Evolutionary conservation across 2,888 invertebrate genomes (phyloP), one percentile per base, ranked within the genome.

Genomic region (Schrankia costaestrigalis): DNA sequence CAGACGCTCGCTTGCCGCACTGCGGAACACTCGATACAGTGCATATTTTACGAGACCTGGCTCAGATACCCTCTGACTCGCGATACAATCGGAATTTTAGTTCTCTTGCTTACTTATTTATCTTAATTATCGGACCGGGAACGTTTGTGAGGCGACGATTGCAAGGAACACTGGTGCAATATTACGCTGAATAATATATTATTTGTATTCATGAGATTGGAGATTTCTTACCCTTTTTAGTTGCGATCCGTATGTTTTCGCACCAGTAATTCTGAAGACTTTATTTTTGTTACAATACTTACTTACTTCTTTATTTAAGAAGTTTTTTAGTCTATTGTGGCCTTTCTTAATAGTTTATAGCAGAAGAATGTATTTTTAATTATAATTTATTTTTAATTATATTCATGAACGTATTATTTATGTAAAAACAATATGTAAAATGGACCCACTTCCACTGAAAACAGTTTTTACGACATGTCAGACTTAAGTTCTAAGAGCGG

Each of bases 31-130:
- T 77, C 81, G 71, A 82, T 78, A 76, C 75, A 58, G 65, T 85
- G 85, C 84, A 86, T 85, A 85, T 84, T 86, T 86, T 78, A 86
- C 77, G 73, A 76, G 73, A 64, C 60, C 48, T 35, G 52, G 31
- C 48, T 66, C 71, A 58, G 56, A 48, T 48, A 45, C 55, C 56
- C 57, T 57, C 64, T 51, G 60, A 53, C 59, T 60, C 47, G 47
- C 47, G 41, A 54, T 62, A 58, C 59, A 53, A 59, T 56, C 47
- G 52, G 27, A 35, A 47, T 46, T 52, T 46, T 43, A 59, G 45
- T 47, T 45, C 35, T 12, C 39, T 39, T 29, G 35, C 36, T 59
- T 39, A 52, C 27, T 56, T 55, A 55, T 55, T 55, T 55, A 58
- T 43, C 45, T 42, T 58, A 55, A 58, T 55, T 51, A 56, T 55